Percentiles rank a stretch among this genome's conserved stretches.
These are phyloP conservation scores for Agraylea sexmaculata DNA, from an alignment of 1,140 invertebrate genomes.

Conservation along the genomic window DNA sequence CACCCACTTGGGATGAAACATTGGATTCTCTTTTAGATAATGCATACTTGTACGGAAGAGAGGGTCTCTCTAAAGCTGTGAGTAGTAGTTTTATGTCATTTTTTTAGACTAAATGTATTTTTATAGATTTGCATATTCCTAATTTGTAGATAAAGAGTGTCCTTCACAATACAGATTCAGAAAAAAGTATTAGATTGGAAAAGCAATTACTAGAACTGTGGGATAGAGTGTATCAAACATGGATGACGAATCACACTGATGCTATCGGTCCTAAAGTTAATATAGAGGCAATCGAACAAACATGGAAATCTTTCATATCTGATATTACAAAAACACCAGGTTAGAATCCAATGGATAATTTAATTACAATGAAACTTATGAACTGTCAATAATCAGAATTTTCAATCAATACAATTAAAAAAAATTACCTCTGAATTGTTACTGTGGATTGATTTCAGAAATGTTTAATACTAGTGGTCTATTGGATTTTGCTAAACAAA, in stretches of 20 bases:
- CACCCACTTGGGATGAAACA: constrained; percentile 64
- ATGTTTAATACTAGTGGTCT: constrained; percentile 64
- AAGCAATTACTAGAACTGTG: constrained; percentile 84
- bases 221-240: constrained; percentile 87
- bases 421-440: too few relatives aligned
- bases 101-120: too few relatives aligned
- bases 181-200: constrained; percentile 76
- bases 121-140: too few relatives aligned
- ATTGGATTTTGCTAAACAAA: constrained; percentile 77
- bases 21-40: constrained; percentile 83
- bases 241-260: constrained; percentile 52
- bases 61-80: constrained; percentile 72
- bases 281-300: constrained; percentile 51
- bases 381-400: too few relatives aligned
- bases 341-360: constrained; percentile 23
- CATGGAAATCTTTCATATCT: constrained; percentile 61
- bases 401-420: too few relatives aligned
- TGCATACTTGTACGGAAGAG: constrained; percentile 80
- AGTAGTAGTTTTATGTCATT: constrained; percentile 21
- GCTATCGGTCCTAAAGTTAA: constrained; percentile 55
- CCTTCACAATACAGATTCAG: constrained; percentile 67
- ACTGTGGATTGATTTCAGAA: constrained; percentile 35
- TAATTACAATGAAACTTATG: constrained; percentile 13
- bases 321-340: constrained; percentile 60
- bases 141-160: constrained; percentile 53